Conservation (phyloP, 1,140 invertebrate species). For the Drosophila asahinai region DNA sequence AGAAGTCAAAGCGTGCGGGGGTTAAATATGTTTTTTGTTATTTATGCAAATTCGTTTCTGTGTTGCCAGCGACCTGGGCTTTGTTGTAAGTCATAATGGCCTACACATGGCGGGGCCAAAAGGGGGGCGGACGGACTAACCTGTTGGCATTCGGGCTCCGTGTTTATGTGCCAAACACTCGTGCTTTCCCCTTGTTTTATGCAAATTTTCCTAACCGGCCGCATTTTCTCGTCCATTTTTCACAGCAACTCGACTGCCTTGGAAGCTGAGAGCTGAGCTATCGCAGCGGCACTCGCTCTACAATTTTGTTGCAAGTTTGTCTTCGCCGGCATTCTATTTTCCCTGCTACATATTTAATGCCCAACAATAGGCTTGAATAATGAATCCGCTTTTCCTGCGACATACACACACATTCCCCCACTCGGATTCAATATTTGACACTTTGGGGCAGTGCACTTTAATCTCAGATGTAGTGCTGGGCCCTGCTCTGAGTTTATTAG, state of each 20-base stretch:
- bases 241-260: conserved; percentile 44
- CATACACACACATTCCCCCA: conserved; percentile 16
- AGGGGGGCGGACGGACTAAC: conserved; percentile 39
- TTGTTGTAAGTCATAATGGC: conserved; percentile 80
- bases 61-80: conserved; percentile 69
- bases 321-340: conserved; percentile 31
- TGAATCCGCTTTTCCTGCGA: conserved; percentile 58
- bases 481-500: conserved; percentile 57
- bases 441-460: conserved; percentile 47
- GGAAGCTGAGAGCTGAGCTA: conserved; percentile 12
- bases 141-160: conserved; percentile 73
- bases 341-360: conserved; percentile 72
- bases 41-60: conserved; percentile 82
- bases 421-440: conserved; percentile 69
- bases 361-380: conserved; percentile 76
- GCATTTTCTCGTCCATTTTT: conserved; percentile 75
- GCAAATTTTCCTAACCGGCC: conserved; percentile 71
- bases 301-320: conserved; percentile 69
- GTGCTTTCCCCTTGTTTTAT: conserved; percentile 57
- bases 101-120: conserved; percentile 34
- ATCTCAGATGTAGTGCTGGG: conserved; percentile 44
- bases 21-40: conserved; percentile 83
- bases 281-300: conserved; percentile 26
- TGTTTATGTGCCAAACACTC: conserved; percentile 79
- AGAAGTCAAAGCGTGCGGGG: conserved; percentile 58